These are phyloP conservation scores for Limnephilus rhombicus DNA, from an alignment of 2,888 invertebrate species.

Conservation along the genomic window DNA sequence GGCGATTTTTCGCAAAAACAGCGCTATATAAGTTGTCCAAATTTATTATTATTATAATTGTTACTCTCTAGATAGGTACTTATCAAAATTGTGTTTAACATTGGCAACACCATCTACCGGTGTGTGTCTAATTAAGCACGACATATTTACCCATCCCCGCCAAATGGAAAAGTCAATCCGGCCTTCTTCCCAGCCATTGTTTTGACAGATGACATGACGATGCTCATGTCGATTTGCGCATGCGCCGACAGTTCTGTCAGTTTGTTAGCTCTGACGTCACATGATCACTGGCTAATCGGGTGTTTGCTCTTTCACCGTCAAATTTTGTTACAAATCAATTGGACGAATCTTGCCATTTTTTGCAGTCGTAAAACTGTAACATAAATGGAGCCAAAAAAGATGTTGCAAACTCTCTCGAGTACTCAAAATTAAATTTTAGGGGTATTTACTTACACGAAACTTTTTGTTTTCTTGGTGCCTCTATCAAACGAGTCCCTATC, in stretches of 20 bases:
- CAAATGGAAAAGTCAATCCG: slow-evolving; percentile 16
- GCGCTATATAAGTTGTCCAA: too few relatives aligned
- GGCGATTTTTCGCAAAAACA: too few relatives aligned
- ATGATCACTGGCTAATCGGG: not conserved
- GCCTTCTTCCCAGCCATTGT: not conserved
- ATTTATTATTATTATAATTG: too few relatives aligned
- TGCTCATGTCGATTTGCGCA: slow-evolving; percentile 48
- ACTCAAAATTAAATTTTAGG: too few relatives aligned
- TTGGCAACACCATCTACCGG: not conserved
- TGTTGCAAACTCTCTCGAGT: not conserved
- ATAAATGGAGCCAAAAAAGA: not conserved
- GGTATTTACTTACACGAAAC: too few relatives aligned
- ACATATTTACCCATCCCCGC: not conserved
- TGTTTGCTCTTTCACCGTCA: not conserved
- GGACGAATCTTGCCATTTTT: not conserved
- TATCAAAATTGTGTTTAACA: not conserved
- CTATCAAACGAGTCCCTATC: too few relatives aligned
- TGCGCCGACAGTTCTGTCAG: slow-evolving; percentile 19
- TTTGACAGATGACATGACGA: slow-evolving; percentile 52
- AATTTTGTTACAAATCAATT: not conserved
- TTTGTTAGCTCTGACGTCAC: not conserved
- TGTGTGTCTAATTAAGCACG: not conserved
- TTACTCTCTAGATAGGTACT: not conserved
- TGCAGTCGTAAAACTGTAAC: not conserved
- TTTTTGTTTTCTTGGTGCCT: too few relatives aligned